Evolutionary conservation across 2,888 invertebrate genomes (phyloP).

Genomic region (Priocnemis perturbator): DNA sequence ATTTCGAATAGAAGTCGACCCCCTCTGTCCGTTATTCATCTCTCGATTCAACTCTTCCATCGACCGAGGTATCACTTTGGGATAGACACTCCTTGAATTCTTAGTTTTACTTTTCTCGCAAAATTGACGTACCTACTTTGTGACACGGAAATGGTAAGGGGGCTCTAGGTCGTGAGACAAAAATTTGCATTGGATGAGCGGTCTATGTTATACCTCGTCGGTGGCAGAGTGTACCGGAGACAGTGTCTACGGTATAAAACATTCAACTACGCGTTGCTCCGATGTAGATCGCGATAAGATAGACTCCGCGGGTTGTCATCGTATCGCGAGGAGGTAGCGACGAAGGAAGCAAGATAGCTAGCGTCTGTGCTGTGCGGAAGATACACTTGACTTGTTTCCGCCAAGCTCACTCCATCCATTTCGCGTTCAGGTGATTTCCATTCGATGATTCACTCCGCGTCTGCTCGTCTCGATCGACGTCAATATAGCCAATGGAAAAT

Average conservation of each 20-base stretch:
- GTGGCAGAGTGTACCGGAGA: conserved; percentile 12
- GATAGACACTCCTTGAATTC: too few species aligned
- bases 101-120: too few species aligned
- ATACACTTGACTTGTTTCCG: conserved; percentile 23
- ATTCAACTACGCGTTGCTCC: conserved; percentile 37
- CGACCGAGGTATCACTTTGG: too few species aligned
- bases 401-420: conserved; percentile 6
- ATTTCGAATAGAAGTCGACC: conserved; percentile 26
- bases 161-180: too few species aligned
- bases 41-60: not conserved
- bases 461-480: not conserved
- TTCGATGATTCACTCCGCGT: conserved; percentile 9
- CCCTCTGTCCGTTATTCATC: not conserved
- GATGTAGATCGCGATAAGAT: conserved; percentile 56
- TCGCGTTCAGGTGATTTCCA: conserved; percentile 2
- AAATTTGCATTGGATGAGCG: too few species aligned
- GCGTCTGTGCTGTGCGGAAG: conserved; percentile 21
- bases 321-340: conserved; percentile 28
- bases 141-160: too few species aligned
- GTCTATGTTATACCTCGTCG: conserved; percentile 14
- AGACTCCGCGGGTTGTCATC: conserved; percentile 49
- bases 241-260: conserved; percentile 35
- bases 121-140: too few species aligned
- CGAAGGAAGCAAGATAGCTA: conserved; percentile 3
- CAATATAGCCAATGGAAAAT: not conserved